A percentile compares a stretch with the other conserved stretches of the same genome.
Evolutionary conservation across 2,113 vertebrate species (phyloP).

Genomic region (Alouatta palliata): DNA sequence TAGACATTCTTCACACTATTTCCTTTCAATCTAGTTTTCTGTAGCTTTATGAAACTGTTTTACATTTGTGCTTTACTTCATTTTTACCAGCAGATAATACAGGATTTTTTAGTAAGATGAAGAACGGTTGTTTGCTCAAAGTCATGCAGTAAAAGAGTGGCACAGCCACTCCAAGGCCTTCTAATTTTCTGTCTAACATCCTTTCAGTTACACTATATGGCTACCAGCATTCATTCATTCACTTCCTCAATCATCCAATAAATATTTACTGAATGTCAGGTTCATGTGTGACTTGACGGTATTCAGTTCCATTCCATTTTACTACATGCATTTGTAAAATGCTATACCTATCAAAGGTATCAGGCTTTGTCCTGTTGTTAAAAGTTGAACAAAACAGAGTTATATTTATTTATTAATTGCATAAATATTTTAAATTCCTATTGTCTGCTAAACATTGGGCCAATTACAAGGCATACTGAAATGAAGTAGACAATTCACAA

Average conservation of each 20-base stretch:
- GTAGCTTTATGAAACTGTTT: not conserved
- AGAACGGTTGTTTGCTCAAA: not conserved
- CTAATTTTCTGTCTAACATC: not conserved
- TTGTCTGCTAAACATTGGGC: not conserved
- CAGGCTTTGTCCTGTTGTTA: not conserved
- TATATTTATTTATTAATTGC: not conserved
- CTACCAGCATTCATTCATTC: not conserved
- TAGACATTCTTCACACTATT: not conserved
- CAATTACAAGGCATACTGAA: not conserved
- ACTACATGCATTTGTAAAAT: not conserved
- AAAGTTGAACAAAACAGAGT: not conserved
- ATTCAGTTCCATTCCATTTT: not conserved
- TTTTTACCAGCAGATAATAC: not conserved
- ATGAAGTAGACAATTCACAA: not conserved
- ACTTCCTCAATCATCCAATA: not conserved
- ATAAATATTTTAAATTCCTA: not conserved
- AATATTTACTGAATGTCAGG: not conserved
- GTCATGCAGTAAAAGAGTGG: not conserved
- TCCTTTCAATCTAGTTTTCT: not conserved
- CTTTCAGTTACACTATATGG: not conserved
- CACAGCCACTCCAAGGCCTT: not conserved
- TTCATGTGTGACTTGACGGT: not conserved
- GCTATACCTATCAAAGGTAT: not conserved
- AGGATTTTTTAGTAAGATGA: not conserved
- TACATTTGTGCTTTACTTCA: not conserved